phyloP scores from a whole-genome alignment of 2,113 vertebrate genomes.

The Melanerpes formicivorus region DNA sequence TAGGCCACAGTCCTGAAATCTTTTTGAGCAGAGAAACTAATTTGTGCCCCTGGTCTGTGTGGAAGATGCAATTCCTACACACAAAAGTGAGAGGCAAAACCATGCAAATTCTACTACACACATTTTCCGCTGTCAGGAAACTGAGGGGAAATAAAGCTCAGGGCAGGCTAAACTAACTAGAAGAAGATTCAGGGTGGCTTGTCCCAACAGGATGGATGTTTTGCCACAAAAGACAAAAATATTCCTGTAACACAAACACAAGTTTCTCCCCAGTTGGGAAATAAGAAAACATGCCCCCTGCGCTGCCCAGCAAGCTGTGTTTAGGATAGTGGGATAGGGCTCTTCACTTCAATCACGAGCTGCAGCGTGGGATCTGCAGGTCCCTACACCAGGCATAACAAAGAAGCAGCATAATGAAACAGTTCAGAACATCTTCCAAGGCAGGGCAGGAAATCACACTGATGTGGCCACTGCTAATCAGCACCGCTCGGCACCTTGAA shows the following conservation, averaged over 20 bases:
- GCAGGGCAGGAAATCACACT: not conserved
- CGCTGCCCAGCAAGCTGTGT: not conserved
- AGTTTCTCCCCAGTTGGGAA: not conserved
- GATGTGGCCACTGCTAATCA: not conserved
- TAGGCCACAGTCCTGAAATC: not conserved
- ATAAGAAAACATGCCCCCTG: accelerated
- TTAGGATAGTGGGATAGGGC: not conserved
- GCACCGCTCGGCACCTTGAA: not conserved
- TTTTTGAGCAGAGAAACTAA: not conserved
- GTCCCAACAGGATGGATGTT: not conserved
- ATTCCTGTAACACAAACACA: not conserved
- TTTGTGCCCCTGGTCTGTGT: not conserved
- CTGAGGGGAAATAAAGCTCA: not conserved
- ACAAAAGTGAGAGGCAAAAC: not conserved
- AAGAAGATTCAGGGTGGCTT: not conserved
- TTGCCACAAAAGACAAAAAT: not conserved
- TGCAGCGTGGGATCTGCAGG: not conserved
- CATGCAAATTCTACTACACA: not conserved
- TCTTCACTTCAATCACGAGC: not conserved
- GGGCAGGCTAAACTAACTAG: not conserved
- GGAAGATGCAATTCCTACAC: not conserved
- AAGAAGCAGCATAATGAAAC: not conserved
- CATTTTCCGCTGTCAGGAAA: not conserved
- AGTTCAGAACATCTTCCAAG: not conserved
- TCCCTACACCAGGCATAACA: not conserved